These are phyloP conservation scores for Tamandua tetradactyla DNA, from an alignment of 2,797 vertebrate genomes.

Conservation along the genomic window DNA sequence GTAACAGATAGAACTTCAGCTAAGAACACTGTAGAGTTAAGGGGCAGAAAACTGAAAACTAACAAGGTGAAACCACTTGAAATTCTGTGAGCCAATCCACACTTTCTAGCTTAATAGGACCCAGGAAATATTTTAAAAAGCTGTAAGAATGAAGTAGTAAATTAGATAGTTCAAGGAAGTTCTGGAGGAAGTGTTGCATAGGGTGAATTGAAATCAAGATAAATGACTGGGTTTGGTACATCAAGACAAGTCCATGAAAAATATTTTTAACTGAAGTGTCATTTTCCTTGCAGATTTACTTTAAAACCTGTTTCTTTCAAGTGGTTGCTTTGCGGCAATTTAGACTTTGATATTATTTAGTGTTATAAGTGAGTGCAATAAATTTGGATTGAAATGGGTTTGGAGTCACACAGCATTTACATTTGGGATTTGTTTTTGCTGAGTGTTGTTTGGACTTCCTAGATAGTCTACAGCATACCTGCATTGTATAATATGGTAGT, in stretches of 20 bases:
- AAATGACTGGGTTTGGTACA: not conserved
- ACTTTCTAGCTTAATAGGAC: not conserved
- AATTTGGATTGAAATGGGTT: constrained; percentile 11
- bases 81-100: not conserved
- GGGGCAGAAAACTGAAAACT: not conserved
- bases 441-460: not conserved
- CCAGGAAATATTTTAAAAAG: not conserved
- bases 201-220: not conserved
- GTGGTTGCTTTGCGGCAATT: not conserved
- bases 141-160: not conserved
- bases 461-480: not conserved
- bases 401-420: not conserved
- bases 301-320: constrained; percentile 45
- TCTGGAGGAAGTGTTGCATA: not conserved
- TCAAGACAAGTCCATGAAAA: not conserved
- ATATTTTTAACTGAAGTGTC: not conserved
- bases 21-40: not conserved
- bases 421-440: not conserved
- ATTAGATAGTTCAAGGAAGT: not conserved
- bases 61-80: not conserved
- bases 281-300: constrained; percentile 47
- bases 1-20: not conserved
- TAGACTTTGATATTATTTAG: constrained; percentile 31
- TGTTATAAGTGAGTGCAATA: not conserved
- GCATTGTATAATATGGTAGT: not conserved